Base-by-base conservation (phyloP, 2,888 invertebrate species). In the Drosophila lutescens region DNA sequence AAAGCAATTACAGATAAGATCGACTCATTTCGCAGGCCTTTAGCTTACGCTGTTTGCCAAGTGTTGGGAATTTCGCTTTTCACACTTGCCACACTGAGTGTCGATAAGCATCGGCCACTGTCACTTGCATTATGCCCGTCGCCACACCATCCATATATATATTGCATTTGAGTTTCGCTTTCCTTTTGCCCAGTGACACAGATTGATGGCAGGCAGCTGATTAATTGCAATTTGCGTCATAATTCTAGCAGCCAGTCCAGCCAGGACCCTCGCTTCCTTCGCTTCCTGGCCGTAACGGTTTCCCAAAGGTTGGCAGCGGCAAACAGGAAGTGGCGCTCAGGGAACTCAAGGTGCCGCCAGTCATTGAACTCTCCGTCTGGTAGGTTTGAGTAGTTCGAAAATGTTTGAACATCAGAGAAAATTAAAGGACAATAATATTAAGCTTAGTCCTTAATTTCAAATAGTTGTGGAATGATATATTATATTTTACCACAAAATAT, bases 1-100 rank as follows among this genome's bases (percentile, higher is more conserved):
- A 85, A 88, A 90, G 87, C 86, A 90, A 90, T 90, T 90, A 88
- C 84, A 78, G 89, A 89, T 89, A 89, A 90, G 89, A 89, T 89
- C 89, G 80, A 58, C 81, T 90, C 89, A 90, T 90, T 90, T 85
- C 74, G 72, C 70, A 77, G 69, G 66, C 74, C 72, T 47, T 47
- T 47, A 13, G 12, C 43, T 13, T 13, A 0, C 20, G 43, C 68
- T 81, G 84, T 88, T 80, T 88, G 88, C 67, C 72, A 70, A 83
- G 78, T 74, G 73, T 70, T 77, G 58, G 62, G 79, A 60, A 77
- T 85, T 87, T 78, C 88, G 88, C 85, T 85, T 83, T 83, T 83
- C 83, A 83, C 83, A 83, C 82, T 78, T 82, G 68, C 53, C 57
- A 61, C 71, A 44, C 17, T 17, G 26, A 32, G 23, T 12, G 32